Conservation (phyloP, 2,113 vertebrate genomes). For the Chrysemys picta region DNA sequence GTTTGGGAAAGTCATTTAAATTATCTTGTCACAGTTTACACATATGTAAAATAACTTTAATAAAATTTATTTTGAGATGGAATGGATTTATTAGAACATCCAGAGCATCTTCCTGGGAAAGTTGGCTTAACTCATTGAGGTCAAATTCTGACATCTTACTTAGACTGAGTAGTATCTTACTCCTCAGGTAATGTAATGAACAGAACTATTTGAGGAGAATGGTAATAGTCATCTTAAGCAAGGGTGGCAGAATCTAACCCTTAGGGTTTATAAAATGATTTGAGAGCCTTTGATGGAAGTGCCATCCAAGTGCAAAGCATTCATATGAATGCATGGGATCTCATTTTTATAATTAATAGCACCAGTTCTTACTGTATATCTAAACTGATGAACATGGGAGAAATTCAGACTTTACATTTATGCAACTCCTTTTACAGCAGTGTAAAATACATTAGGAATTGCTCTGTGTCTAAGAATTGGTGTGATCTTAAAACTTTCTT, state of each 20-base stretch:
- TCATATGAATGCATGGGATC: not conserved
- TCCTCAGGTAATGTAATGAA: not conserved
- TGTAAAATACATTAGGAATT: not conserved
- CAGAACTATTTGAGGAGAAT: not conserved
- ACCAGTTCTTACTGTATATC: not conserved
- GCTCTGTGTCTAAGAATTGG: not conserved
- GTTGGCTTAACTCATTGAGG: not conserved
- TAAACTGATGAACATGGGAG: not conserved
- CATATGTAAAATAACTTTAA: not conserved
- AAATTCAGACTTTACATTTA: not conserved
- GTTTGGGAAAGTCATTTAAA: not conserved
- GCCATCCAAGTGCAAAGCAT: not conserved
- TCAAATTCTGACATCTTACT: not conserved
- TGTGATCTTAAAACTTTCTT: not conserved
- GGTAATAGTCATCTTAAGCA: not conserved
- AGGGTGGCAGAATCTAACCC: not conserved
- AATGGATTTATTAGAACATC: not conserved
- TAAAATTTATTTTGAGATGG: not conserved
- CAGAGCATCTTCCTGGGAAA: not conserved
- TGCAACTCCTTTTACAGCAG: not conserved
- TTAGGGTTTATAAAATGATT: not conserved
- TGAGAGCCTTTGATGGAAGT: not conserved
- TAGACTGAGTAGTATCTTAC: not conserved
- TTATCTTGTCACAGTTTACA: not conserved
- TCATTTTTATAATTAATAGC: not conserved